Evolutionary conservation across 92 coral and sea anemone genomes (phyloP).

Genomic region (Parazoanthus swiftii): DNA sequence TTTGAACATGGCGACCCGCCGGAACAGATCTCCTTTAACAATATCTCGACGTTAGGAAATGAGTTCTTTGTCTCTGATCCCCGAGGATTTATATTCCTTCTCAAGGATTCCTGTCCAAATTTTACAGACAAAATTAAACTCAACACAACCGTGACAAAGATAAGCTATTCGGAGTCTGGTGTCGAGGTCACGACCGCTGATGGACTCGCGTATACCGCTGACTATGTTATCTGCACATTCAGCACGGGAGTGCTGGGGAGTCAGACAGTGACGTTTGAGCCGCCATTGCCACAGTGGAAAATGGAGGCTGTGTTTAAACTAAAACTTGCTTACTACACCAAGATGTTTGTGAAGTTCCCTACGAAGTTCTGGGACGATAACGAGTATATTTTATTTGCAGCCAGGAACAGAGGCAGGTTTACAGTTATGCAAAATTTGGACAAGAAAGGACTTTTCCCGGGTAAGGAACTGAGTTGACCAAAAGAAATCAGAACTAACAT

Average conservation of each 20-base stretch:
- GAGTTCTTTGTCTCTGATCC: slow-evolving; percentile 66
- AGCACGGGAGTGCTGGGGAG: slow-evolving; percentile 86
- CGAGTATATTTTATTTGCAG: slow-evolving; percentile 65
- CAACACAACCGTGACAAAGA: slow-evolving; percentile 47
- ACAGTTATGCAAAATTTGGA: slow-evolving; percentile 52
- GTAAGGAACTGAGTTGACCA: background rate
- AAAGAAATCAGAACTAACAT: background rate
- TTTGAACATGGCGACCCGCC: slow-evolving; percentile 62
- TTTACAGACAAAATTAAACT: slow-evolving; percentile 53
- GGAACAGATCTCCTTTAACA: slow-evolving; percentile 48
- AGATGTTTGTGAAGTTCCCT: slow-evolving; percentile 73
- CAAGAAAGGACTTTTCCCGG: slow-evolving; percentile 32
- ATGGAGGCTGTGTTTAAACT: slow-evolving; percentile 58
- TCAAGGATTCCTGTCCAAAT: slow-evolving; percentile 43
- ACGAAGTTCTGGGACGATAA: slow-evolving; percentile 77
- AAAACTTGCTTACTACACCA: slow-evolving; percentile 73
- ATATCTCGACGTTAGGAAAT: slow-evolving; percentile 31
- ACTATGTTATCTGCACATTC: slow-evolving; percentile 78
- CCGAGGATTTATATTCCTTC: slow-evolving; percentile 54
- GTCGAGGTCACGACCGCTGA: slow-evolving; percentile 57
- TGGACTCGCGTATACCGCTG: slow-evolving; percentile 73
- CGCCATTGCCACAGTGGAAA: slow-evolving; percentile 81
- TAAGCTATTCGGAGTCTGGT: slow-evolving; percentile 47
- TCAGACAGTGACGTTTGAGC: slow-evolving; percentile 62
- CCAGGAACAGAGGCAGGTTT: slow-evolving; percentile 48